Conservation (phyloP, 2,797 vertebrate genomes). For the Characodon lateralis region DNA sequence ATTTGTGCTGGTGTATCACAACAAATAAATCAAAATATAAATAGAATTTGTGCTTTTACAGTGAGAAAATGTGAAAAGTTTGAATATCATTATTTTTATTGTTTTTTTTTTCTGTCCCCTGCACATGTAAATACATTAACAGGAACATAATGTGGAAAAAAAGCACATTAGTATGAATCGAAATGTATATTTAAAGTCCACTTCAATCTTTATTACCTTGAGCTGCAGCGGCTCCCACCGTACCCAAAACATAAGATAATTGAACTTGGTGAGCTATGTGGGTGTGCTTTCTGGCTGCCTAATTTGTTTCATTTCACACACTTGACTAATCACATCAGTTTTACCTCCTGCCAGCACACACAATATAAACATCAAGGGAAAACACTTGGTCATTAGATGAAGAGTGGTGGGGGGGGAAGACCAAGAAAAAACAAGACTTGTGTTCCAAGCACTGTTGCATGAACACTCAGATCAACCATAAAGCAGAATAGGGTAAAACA, state of each 20-base stretch:
- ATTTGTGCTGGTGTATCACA: neutral
- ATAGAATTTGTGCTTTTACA: neutral
- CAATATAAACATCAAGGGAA: constrained; percentile 7
- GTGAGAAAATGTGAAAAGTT: neutral
- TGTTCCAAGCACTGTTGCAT: constrained; percentile 29
- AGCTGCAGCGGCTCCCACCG: constrained; percentile 1
- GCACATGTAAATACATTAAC: neutral
- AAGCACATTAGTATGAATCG: neutral
- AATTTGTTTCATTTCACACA: constrained; percentile 44
- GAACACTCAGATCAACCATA: neutral
- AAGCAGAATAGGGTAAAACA: neutral
- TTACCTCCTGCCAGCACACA: constrained; percentile 22
- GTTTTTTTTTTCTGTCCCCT: neutral
- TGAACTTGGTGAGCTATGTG: constrained; percentile 26
- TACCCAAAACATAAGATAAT: constrained; percentile 23
- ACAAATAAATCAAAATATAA: neutral
- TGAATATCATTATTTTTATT: neutral
- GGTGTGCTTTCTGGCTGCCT: constrained; percentile 34
- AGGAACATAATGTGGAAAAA: neutral
- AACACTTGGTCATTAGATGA: constrained; percentile 2
- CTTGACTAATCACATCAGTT: constrained; percentile 37
- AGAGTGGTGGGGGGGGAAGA: constrained; percentile 25
- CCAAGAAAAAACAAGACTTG: constrained; percentile 22
- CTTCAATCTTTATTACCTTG: constrained; percentile 2
- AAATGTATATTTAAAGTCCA: neutral